Evolutionary conservation across 23 tunicate genomes (phyloP), one percentile per base, ranked within the genome.

Genomic region (Aplidium turbinatum): DNA sequence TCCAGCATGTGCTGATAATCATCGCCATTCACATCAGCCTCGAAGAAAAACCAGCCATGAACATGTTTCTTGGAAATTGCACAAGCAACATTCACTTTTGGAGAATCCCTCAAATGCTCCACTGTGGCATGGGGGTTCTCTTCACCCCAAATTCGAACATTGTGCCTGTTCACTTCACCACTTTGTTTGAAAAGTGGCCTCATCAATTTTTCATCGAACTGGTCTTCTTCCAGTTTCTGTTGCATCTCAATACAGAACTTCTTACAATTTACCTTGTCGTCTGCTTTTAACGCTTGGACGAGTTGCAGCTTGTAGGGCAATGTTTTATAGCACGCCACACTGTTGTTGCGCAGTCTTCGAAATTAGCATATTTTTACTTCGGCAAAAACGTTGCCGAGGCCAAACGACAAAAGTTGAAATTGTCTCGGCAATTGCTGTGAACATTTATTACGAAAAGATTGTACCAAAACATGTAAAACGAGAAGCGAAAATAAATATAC

Each of bases 151-250:
- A 35, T 65, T 48, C 72, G 72, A 65, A 65, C 72, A 65, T 36
- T 65, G 38, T 65, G 72, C 23, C 5, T 36, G 22, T 65, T 65
- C 2, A 65, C 72, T 65, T 65, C 23, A 50, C 72, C 72, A 65
- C 50, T 65, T 28, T 48, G 36, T 6, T 65, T 48, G 38, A 65
- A 65, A 4, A 50, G 36, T 24, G 72, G 24, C 23, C 38, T 50
- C n/a, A 65, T 50, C 19, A 65, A 50, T 26, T 50, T 23, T 18
- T 65, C 50, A 65, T 65, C 50, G 72, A 65, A 65, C n/a, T 65
- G 27, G 72, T 65, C 72, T 65, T 65, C 72, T 65, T 65, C 72
- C 28, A 65, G 72, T 65, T 65, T 65, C n/a, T 65, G 50, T 65
- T 65, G 72, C 72, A 65, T 65, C 19, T 65, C 72, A 65, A 35